Base-by-base conservation (phyloP, 37 sponge, comb jelly and placozoan genomes). In the Beroe forskalii region DNA sequence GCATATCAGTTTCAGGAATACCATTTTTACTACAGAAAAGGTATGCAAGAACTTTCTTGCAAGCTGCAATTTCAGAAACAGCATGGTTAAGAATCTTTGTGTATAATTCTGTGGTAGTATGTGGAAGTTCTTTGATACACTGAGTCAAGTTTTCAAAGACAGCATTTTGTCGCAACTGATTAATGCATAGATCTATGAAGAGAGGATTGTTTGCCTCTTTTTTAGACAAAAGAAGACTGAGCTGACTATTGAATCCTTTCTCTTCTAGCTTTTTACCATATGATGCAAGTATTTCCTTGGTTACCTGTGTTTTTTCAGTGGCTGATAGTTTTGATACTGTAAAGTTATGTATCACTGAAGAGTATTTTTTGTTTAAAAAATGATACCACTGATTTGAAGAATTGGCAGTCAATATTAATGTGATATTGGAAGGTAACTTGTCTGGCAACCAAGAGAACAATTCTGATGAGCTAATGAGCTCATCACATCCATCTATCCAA, bases 191-290 rank as follows among this genome's bases (percentile, higher is more conserved):
- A 63, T 93, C 93, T 17, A 99, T 93, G 75, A 93, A 99, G 27
- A 96, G 94, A 83, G 99, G 99, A 39, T 93, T 96, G 60, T 39
- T 89, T 0, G 99, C 94, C 22, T 96, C 99, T 67, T 93, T 95
- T 94, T 99, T 99, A 75, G 94, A 94, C 23, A 99, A 92, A 28
- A 99, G 93, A 14, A 99, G 89, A 44, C 72, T 43, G 12, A 90
- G 61, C 62, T 99, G 97, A 91, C 95, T 96, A 89, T 95, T 96
- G 92, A 99, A 99, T 19, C 96, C 93, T 22, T 94, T 93, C 90
- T 99, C 99, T 25, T 99, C 97, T 33, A 99, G 93, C 36, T 67
- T 91, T 89, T 99, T 99, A n/a, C 95, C 93, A 69, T 96, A 93
- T 24, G 90, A 86, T 27, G 92, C 83, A 40, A 99, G 93, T 40